Evolutionary conservation across 2,888 invertebrate genomes (phyloP), one percentile per base, ranked within the genome.

Genomic region (Eupithecia dodoneata): DNA sequence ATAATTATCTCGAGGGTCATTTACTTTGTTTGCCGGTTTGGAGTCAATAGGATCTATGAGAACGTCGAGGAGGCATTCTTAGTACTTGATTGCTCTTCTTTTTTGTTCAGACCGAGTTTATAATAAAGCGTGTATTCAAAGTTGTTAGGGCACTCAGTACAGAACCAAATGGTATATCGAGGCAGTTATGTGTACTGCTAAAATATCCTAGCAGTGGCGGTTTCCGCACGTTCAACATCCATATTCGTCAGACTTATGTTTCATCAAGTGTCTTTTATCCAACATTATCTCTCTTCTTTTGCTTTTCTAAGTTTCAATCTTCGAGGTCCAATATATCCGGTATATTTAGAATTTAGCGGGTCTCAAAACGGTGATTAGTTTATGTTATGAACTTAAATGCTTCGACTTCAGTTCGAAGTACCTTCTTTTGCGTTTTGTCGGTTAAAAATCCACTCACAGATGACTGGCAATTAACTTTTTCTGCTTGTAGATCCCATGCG

Each of bases 21-120:
- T 30, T 3, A 10, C 4, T 59, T 59, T 59, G 18, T 30, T 59
- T 59, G 59, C 59, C 18, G 59, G 59, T 30, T 30, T 10, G 12
- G 73, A 78, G 70, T 72, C 74, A 77, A 73, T 71, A 76, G 73
- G 75, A 59, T 30, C 75, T 49, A 55, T 69, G 72, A 69, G 72
- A 69, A 69, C n/a, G 4, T 45, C 4, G 3, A 66, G 13, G 13
- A 41, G 30, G 66, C 15, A 42, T 41, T 66, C 42, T 42, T 66
- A 6, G 12, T 65, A 65, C 13, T 13, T 7, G 4, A 66, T 66
- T 4, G 10, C 4, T 59, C 7, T 18, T 59, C 18, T 59, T 59
- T 10, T 59, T 3, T n/a, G 55, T n/a, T 55, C 55, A 55, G 9
- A n/a, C 6, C 52, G 6, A n/a, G n/a, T 55, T 15, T 55, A n/a